Evolutionary conservation across 2,888 invertebrate genomes (phyloP).

Genomic region (Ethmia dodecea): DNA sequence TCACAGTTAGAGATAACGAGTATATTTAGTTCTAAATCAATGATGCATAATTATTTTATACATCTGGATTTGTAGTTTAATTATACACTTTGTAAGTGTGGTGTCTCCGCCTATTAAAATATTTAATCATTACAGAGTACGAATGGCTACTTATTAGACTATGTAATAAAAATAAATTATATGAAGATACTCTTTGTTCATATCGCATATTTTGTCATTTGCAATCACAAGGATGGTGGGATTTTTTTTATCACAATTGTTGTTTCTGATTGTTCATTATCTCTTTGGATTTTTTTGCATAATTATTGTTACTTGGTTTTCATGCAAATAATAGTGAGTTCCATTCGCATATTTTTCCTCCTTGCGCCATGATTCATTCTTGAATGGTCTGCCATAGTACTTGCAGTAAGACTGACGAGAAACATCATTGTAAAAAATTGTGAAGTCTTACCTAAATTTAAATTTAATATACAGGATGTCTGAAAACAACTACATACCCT

Average conservation of each 20-base stretch:
- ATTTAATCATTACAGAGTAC: constrained; percentile 69
- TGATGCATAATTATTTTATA: constrained; percentile 72
- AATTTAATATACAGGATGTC: constrained; percentile 43
- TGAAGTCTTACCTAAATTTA: constrained; percentile 36
- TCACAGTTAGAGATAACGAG: constrained; percentile 60
- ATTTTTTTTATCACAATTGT: constrained; percentile 5
- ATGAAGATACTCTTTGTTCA: constrained; percentile 58
- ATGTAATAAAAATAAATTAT: constrained; percentile 65
- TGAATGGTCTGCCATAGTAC: constrained; percentile 29
- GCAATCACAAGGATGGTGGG: constrained; percentile 25
- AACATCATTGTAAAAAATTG: constrained; percentile 30
- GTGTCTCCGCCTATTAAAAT: constrained; percentile 75
- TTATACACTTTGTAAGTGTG: constrained; percentile 74
- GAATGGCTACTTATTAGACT: constrained; percentile 71
- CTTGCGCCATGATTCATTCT: constrained; percentile 28
- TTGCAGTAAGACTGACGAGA: constrained; percentile 63
- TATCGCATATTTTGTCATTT: constrained; percentile 44
- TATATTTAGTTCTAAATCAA: constrained; percentile 64
- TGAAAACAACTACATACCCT: constrained; percentile 38
- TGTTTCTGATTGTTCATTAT: constrained; percentile 29
- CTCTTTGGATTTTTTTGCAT: constrained; percentile 22
- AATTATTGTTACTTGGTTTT: constrained; percentile 17
- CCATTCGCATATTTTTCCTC: constrained; percentile 26
- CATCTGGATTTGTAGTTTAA: constrained; percentile 74
- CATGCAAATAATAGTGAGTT: constrained; percentile 14